Evolutionary conservation across 2,888 invertebrate genomes (phyloP).

Genomic region (Lobophora halterata): DNA sequence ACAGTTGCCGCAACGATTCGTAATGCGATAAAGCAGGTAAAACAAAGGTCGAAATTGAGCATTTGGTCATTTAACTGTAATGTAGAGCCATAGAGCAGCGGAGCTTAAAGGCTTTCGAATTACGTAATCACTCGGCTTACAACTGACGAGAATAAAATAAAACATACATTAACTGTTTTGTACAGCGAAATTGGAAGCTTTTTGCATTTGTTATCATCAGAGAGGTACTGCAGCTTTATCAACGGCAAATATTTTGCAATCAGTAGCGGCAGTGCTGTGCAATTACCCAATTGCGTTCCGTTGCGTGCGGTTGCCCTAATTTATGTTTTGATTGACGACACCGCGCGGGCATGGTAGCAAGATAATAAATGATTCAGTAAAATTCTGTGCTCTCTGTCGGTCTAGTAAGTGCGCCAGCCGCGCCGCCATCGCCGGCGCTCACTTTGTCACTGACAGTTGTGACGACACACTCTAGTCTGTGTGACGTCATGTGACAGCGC

Average conservation of each 20-base stretch:
- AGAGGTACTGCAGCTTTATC: constrained; percentile 26
- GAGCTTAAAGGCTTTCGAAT: no score
- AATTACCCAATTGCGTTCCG: constrained; percentile 27
- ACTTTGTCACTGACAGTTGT: constrained; percentile 28
- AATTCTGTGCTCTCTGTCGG: constrained; percentile 24
- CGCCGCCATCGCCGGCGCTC: constrained; percentile 25
- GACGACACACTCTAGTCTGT: constrained; percentile 33
- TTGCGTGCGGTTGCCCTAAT: constrained; percentile 30
- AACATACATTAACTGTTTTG: constrained; percentile 19
- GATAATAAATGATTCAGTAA: constrained; percentile 49
- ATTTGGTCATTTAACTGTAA: constrained; percentile 12
- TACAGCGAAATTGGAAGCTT: no score
- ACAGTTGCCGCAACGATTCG: constrained; percentile 21
- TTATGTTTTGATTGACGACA: constrained; percentile 36
- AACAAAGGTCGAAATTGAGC: constrained; percentile 19
- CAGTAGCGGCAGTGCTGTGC: constrained; percentile 26
- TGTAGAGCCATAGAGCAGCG: no score
- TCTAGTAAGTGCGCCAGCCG: constrained; percentile 14
- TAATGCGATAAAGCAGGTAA: constrained; percentile 23
- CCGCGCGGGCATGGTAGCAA: constrained; percentile 29
- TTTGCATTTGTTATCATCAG: no score
- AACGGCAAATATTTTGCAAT: constrained; percentile 26
- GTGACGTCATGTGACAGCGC: constrained; percentile 33
- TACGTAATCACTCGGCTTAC: no score
- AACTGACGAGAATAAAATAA: no score